Conservation (phyloP, 2,888 invertebrate genomes). For the Calephelis perditalis region DNA sequence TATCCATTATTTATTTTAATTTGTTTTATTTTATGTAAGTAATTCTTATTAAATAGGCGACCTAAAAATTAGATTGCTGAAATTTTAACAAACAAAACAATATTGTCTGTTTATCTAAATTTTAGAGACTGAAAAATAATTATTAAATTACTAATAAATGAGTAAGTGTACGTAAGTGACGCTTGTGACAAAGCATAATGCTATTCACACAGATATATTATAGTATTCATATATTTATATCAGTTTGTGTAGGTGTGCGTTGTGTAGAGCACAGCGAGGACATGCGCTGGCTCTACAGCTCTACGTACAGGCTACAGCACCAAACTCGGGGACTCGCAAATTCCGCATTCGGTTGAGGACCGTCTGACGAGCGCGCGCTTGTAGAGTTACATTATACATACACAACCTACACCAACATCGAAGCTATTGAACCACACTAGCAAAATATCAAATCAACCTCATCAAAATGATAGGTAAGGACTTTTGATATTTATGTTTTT, state of each 20-base stretch:
- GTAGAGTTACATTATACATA: conserved; percentile 41
- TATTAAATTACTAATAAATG: neutral
- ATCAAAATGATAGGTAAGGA: conserved; percentile 68
- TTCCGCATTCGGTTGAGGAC: conserved; percentile 65
- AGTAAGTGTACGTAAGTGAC: neutral
- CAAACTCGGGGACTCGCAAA: conserved; percentile 34
- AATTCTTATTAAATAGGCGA: no score
- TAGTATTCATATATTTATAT: neutral
- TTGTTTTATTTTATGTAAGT: no score
- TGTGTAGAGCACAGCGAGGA: conserved; percentile 7
- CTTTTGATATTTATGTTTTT: conserved; percentile 28
- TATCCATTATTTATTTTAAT: no score
- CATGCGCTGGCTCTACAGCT: conserved; percentile 22
- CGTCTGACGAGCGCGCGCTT: conserved; percentile 55
- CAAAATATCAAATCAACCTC: conserved; percentile 49
- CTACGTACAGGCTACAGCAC: conserved; percentile 13
- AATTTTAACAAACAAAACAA: no score
- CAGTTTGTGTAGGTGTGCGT: conserved; percentile 3
- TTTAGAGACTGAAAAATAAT: neutral
- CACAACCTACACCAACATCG: conserved; percentile 75
- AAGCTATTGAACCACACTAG: conserved; percentile 58
- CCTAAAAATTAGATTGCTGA: no score
- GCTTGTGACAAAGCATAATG: conserved; percentile 4
- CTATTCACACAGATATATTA: neutral
- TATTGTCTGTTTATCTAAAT: neutral